phyloP scores from a whole-genome alignment of 37 sponge, comb jelly and placozoan genomes.

The Ephydatia muelleri region DNA sequence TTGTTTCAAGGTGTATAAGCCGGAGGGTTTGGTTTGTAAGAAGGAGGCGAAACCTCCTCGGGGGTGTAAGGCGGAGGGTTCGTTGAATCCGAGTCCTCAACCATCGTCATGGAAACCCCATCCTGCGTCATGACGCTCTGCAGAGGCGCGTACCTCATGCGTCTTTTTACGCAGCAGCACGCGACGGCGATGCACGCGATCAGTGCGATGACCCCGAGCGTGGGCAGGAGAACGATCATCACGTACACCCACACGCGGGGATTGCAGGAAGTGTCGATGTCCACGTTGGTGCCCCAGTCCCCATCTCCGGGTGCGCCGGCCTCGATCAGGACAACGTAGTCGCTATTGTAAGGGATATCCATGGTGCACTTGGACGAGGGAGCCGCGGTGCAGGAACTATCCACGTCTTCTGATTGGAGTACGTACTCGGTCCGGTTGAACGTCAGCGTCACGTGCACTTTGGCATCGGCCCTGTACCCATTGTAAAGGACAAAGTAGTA shows the following conservation, averaged over 20 bases:
- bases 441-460: not conserved
- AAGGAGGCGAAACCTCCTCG: no score
- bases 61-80: no score
- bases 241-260: conserved; percentile 46
- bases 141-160: no score
- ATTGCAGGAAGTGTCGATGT: conserved; percentile 3
- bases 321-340: not conserved
- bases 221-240: not conserved
- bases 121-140: no score
- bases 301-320: not conserved
- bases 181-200: no score
- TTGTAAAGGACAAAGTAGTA: conserved; percentile 33
- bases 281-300: not conserved
- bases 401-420: not conserved
- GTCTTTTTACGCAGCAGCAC: no score
- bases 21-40: no score
- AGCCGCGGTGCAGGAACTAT: not conserved
- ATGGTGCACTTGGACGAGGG: not conserved
- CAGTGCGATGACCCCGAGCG: not conserved
- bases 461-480: not conserved
- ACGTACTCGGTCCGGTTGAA: conserved; percentile 32
- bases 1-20: no score
- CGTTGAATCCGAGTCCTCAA: no score
- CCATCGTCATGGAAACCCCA: no score
- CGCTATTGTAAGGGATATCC: not conserved